Conservation (phyloP, 2,797 vertebrate genomes). For the Eulemur mongoz region DNA sequence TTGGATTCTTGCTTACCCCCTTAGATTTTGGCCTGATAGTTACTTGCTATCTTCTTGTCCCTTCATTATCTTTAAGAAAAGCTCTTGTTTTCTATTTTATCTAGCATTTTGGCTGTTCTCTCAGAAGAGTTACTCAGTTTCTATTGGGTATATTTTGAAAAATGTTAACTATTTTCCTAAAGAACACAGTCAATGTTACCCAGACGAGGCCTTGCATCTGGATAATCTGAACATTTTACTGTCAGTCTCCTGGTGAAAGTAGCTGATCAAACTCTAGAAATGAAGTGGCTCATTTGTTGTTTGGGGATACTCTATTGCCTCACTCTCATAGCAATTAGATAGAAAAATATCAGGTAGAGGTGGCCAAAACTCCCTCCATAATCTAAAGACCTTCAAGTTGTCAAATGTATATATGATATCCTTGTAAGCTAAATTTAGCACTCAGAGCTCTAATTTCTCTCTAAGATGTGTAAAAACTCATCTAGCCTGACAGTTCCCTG, state of each 20-base stretch:
- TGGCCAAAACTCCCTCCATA: neutral
- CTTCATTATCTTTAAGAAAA: neutral
- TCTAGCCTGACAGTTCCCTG: constrained; percentile 73
- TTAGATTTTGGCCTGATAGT: neutral
- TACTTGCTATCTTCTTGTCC: neutral
- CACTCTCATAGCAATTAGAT: neutral
- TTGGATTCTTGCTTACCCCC: neutral
- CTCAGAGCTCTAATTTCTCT: constrained; percentile 79
- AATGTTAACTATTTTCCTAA: neutral
- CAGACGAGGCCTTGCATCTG: neutral
- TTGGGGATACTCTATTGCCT: neutral
- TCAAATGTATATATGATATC: constrained; percentile 63
- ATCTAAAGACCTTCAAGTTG: constrained; percentile 63
- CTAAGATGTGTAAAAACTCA: constrained; percentile 79
- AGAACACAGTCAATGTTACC: neutral
- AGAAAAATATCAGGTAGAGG: neutral
- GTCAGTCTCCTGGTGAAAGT: neutral
- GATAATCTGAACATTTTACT: neutral
- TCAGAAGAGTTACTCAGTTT: neutral
- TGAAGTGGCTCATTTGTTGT: neutral
- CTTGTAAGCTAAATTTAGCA: constrained; percentile 78
- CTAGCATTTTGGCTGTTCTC: neutral
- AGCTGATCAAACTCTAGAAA: constrained; percentile 49
- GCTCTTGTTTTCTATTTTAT: neutral
- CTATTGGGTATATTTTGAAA: neutral